Base-by-base conservation (phyloP, 2,113 vertebrate species). In the Ptilonorhynchus violaceus region DNA sequence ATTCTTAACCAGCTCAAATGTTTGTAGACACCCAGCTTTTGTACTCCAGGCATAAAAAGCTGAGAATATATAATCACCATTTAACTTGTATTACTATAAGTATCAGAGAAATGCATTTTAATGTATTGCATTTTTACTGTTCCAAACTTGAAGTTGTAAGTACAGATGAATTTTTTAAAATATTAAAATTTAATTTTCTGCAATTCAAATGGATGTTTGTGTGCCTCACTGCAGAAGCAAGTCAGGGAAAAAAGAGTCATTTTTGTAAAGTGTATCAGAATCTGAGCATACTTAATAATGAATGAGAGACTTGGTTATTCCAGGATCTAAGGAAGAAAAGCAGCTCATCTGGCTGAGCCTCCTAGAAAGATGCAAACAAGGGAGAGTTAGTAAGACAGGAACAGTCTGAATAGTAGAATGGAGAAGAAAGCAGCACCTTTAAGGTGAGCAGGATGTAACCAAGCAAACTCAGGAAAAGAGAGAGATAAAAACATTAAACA, bases 231-330 rank as follows among this genome's bases (percentile, higher is more conserved):
- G 27, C 27, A 72, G 64, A 85, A 67, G 21, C 22, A 80, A 1
- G 0, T 39, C n/a, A 28, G 20, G 8, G 4, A 30, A 13, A 13
- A 52, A 14, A 20, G 2, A 52, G 3, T 11, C 49, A 25, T 3
- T 55, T 15, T 12, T 42, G 16, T 24, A n/a, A 50, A 47, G 6
- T 58, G n/a, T 50, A 47, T 58, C 30, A 39, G 20, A 66, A 64
- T 41, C 21, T 33, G 8, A 66, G 3, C 20, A 35, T 7, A 7
- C 6, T 53, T 63, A 41, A 10, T 30, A 37, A 69, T 7, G 18
- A 62, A 44, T 3, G 8, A 83, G 5, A 81, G 8, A 60, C 8
- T 60, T 31, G 5, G 19, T 28, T 62, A 58, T 33, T 72, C 8
- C n/a, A 35, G 24, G 9, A 10, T 35, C 15, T 42, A 17, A 69